Evolutionary conservation across 2,888 invertebrate species (phyloP), one percentile per base, ranked within the genome.

Genomic region (Epicampocera succincta): DNA sequence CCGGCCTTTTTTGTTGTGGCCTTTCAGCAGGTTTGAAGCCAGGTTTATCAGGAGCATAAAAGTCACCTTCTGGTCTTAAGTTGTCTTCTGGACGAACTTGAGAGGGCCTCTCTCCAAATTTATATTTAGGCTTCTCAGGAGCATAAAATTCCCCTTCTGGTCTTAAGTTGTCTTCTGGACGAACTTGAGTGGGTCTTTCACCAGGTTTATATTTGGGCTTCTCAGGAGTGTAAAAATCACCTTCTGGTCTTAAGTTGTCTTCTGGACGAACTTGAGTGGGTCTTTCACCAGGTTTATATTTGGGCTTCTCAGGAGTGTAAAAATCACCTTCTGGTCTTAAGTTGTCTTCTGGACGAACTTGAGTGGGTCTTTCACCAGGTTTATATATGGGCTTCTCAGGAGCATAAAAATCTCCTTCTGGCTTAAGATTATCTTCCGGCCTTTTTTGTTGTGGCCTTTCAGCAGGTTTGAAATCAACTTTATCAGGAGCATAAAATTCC

Each of bases 51-150:
- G 87, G 87, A 73, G 69, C 15, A 5, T 92, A 92, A 83, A 93
- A 93, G 0, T 93, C 93, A 0, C 94, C 92, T 85, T 94, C 93
- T 0, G 93, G 93, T 54, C 87, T 90, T 0, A 94, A 84, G 86
- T 94, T 93, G 85, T 94, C 94, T 3, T 86, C 84, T 0, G 91
- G 92, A 69, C 88, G 91, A 0, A 87, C 90, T n/a, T n/a, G n/a
- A n/a, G n/a, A n/a, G n/a, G n/a, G n/a, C n/a, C n/a, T n/a, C n/a
- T n/a, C n/a, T n/a, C n/a, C n/a, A n/a, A n/a, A n/a, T n/a, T n/a
- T n/a, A n/a, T n/a, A n/a, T n/a, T n/a, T n/a, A n/a, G n/a, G n/a
- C n/a, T n/a, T n/a, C n/a, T n/a, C n/a, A n/a, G n/a, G n/a, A n/a
- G n/a, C n/a, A n/a, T n/a, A n/a, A n/a, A n/a, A n/a, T n/a, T n/a